Base-by-base conservation (phyloP, 2,113 vertebrate genomes). In the Atrichornis clamosus region DNA sequence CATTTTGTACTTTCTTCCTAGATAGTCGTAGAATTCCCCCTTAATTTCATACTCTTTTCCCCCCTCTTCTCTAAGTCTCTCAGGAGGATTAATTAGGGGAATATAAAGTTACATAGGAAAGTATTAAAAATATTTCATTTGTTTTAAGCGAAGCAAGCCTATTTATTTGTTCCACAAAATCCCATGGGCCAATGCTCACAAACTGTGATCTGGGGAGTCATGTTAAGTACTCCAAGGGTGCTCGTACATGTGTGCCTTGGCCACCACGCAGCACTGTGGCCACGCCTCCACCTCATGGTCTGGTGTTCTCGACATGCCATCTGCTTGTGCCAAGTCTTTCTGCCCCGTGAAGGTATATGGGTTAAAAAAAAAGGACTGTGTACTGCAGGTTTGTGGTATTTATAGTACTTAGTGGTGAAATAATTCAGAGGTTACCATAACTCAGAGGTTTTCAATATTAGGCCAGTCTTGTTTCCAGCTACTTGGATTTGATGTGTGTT, bases 201-300 rank as follows among this genome's bases (percentile, higher is more conserved):
- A 83, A 41, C 33, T 37, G 8, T 63, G 76, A 26, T 30, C 26
- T 68, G 18, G 18, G 53, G 26, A 59, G 15, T 53, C 3, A 3
- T 7, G 9, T 72, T 32, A n/a, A 59, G 20, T 50, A 28, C 22
- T 33, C 28, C 62, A 46, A 1, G 30, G 16, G 26, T 68, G 37
- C 26, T 39, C 3, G 3, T 33, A 12, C 19, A 0, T 8, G 14
- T 28, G 5, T 76, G 62, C 39, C 33, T 86, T 89, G 76, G 73
- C 67, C 27, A 39, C 33, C 18, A 1, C 1, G 2, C 63, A 42
- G 23, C 58, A 35, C 39, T 0, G 0, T 26, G 67, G 44, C 76
- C 39, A 42, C 39, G 60, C 6, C 39, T 90, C 75, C 24, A 2
- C 37, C 26, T 0, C 7, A 1, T 2, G 3, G 3, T 28, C 74